Evolutionary conservation across 2,797 vertebrate species (phyloP), one percentile per base, ranked within the genome.

Genomic region (Sorex maritimensis): DNA sequence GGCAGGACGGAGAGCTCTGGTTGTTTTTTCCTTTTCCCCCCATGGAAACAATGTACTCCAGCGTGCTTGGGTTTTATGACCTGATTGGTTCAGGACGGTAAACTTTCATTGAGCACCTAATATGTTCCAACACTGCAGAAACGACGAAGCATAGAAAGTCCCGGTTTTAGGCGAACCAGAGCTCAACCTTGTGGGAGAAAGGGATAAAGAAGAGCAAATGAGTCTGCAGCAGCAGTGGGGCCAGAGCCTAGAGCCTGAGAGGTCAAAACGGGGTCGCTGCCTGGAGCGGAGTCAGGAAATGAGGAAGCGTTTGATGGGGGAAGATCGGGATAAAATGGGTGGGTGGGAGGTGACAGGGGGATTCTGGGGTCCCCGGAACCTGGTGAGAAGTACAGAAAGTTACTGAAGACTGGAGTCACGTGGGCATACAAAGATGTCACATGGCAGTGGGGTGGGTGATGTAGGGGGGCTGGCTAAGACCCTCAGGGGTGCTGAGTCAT

Each of bases 61-160:
- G 84, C 67, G 90, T 92, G 81, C 74, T 95, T 95, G 95, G 95
- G 63, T 90, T 96, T 96, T 96, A 96, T 55, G 63, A 79, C 80
- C 74, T 74, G 90, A 91, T 93, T 78, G 95, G 95, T 97, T 97
- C 96, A 92, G 89, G 89, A 52, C 26, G 90, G 96, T 96, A 97
- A 96, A 97, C 82, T 96, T 95, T 95, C 94, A 95, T 58, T 92
- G 95, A 96, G 46, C 91, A 96, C 75, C 94, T 96, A 93, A 92
- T 91, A 95, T 78, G 63, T 73, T 87, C 95, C 82, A 90, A 90
- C 30, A 83, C 67, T 34, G 67, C 49, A 83, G 83, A 41, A 55
- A 68, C 81, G 81, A 68, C 10, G 34, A 75, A 83, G 77, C n/a
- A 11, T 49, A 19, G 61, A 28, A 86, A 90, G 55, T 11, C 23